Evolutionary conservation across 2,797 vertebrate genomes (phyloP).

Genomic region (Harpagifer antarcticus): DNA sequence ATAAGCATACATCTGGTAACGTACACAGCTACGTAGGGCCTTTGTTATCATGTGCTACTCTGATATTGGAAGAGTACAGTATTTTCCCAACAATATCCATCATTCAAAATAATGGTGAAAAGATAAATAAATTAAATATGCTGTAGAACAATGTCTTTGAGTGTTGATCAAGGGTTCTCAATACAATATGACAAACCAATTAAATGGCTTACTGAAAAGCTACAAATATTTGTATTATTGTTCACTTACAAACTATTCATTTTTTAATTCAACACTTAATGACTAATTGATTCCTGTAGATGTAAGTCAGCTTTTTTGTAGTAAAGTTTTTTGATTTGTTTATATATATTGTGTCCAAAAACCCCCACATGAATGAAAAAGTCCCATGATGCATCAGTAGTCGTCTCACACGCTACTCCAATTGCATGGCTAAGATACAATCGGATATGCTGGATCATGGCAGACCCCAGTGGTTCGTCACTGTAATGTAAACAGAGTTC

Average conservation of each 20-base stretch:
- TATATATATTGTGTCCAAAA: not conserved
- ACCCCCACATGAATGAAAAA: constrained; percentile 1
- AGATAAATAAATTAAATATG: not conserved
- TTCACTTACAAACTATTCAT: not conserved
- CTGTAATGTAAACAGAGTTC: constrained; percentile 18
- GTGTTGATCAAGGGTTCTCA: not conserved
- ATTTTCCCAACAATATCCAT: not conserved
- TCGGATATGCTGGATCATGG: constrained; percentile 22
- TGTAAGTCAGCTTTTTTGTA: not conserved
- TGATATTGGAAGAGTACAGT: no score
- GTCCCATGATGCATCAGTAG: not conserved
- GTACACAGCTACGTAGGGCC: no score
- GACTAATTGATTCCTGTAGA: not conserved
- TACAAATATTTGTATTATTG: not conserved
- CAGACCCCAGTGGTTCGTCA: not conserved
- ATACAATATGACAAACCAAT: not conserved
- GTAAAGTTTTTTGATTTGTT: not conserved
- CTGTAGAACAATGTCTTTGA: not conserved
- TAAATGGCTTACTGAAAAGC: not conserved
- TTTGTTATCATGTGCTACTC: no score
- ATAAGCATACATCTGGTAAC: no score
- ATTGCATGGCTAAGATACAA: constrained; percentile 17
- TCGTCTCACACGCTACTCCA: constrained; percentile 21
- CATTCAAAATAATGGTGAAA: not conserved
- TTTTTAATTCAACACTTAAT: not conserved